Base-by-base conservation (phyloP, 2,888 invertebrate genomes). In the Drosophila borealis region DNA sequence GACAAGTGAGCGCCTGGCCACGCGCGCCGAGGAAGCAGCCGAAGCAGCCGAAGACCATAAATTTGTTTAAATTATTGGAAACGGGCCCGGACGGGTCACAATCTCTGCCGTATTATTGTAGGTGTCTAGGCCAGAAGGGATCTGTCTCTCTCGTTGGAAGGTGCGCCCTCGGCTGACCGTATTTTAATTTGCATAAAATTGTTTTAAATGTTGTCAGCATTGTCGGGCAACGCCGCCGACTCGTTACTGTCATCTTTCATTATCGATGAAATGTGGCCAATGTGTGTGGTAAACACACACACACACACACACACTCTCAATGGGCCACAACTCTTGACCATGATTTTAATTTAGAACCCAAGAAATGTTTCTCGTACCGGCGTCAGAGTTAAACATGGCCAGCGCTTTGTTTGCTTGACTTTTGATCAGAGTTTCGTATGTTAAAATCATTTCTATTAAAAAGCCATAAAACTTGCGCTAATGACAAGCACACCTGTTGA, bases 221-320 rank as follows among this genome's bases (percentile, higher is more conserved):
- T 81, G 70, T 68, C 63, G 73, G 57, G 70, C 68, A 63, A 62
- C 63, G 63, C 70, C 72, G 78, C 68, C 80, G 72, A 81, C 80
- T 88, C 86, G 91, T 91, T 88, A 91, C 91, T 90, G 89, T 90
- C 90, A 89, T 88, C 86, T 90, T 88, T 89, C 84, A 90, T 90
- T 90, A 90, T 89, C 89, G 89, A 87, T 88, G 80, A 86, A 78
- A 75, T 86, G 86, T 89, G 72, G 74, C 76, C 82, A 73, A 81
- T 87, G 85, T 70, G 85, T 85, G 89, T 89, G 89, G 89, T 55
- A 87, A 64, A 37, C 42, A 56, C 65, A 33, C 67, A 33, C 11
- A 51, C 14, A 33, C 44, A 65, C 3, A 11, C 11, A 39, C 11
- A 50, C 37, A 60, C 37, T n/a, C n/a, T n/a, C 49, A 49, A 57